Evolutionary conservation across 1,140 invertebrate genomes (phyloP).

Genomic region (Anadara kagoshimensis): DNA sequence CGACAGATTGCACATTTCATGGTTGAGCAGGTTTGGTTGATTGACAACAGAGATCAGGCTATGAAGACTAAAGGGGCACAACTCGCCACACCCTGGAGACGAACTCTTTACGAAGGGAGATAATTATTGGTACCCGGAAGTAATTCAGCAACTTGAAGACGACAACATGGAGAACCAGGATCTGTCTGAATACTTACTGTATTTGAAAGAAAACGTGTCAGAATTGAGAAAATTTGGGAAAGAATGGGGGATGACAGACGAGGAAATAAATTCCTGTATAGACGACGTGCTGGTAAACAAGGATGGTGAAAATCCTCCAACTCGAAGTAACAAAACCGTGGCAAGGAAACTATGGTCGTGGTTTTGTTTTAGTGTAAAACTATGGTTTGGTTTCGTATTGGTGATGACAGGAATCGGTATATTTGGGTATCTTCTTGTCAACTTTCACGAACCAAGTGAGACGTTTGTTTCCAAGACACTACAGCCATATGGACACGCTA

Average conservation of each 20-base stretch:
- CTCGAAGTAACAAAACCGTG: slow-evolving; percentile 2
- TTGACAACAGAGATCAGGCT: too few species aligned
- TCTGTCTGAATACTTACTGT: slow-evolving; percentile 37
- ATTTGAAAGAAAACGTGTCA: slow-evolving; percentile 45
- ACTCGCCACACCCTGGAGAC: too few species aligned
- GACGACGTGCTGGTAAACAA: slow-evolving; percentile 32
- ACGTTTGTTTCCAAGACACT: slow-evolving; percentile 19
- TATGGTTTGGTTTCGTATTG: slow-evolving; percentile 5
- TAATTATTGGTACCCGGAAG: neutral
- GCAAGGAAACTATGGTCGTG: slow-evolving; percentile 24
- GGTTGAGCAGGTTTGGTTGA: too few species aligned
- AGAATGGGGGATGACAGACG: slow-evolving; percentile 47
- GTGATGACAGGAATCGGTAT: slow-evolving; percentile 6
- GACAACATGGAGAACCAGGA: slow-evolving; percentile 24
- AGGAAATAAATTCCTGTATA: slow-evolving; percentile 49
- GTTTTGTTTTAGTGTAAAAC: slow-evolving; percentile 18
- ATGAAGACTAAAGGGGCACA: too few species aligned
- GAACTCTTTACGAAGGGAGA: too few species aligned
- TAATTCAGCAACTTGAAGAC: neutral
- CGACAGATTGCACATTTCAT: too few species aligned
- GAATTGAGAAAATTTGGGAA: slow-evolving; percentile 40
- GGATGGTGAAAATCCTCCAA: slow-evolving; percentile 2
- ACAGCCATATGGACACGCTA: slow-evolving; percentile 34
- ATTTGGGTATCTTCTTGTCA: neutral
- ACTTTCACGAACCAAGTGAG: slow-evolving; percentile 2